Evolutionary conservation across 2,888 invertebrate species (phyloP).

Genomic region (Euphydryas editha): DNA sequence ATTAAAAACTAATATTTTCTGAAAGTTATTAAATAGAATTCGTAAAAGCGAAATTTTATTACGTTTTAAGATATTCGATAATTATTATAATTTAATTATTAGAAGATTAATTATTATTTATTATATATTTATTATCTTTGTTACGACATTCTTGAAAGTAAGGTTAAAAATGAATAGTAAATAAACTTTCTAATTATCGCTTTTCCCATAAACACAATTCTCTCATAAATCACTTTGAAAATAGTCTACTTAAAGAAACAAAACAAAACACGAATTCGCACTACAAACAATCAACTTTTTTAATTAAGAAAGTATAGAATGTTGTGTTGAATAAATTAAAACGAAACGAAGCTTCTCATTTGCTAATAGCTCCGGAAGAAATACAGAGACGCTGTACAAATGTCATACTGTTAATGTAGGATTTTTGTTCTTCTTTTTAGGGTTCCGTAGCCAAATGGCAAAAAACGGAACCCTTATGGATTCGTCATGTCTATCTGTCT

Average conservation of each 20-base stretch:
- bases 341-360: conserved; percentile 34
- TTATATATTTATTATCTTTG: too few relatives aligned
- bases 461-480: too few relatives aligned
- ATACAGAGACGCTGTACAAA: conserved; percentile 11
- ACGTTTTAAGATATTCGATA: too few relatives aligned
- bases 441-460: too few relatives aligned
- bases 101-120: too few relatives aligned
- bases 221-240: conserved; percentile 9
- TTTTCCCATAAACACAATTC: neutral
- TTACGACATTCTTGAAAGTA: neutral
- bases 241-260: conserved; percentile 21
- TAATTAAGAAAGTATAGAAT: conserved; percentile 34
- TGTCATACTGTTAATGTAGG: neutral
- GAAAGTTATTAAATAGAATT: too few relatives aligned
- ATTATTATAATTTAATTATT: too few relatives aligned
- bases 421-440: neutral
- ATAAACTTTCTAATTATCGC: conserved; percentile 3
- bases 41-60: too few relatives aligned
- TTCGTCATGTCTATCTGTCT: too few relatives aligned
- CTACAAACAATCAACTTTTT: conserved; percentile 26
- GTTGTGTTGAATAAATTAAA: conserved; percentile 35
- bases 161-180: neutral
- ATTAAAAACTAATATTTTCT: too few relatives aligned
- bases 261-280: conserved; percentile 27
- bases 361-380: conserved; percentile 33